A percentile compares a stretch with the other conserved stretches of the same genome.
phyloP scores from a whole-genome alignment of 2,113 vertebrate species.

The Rhinogobius similis region DNA sequence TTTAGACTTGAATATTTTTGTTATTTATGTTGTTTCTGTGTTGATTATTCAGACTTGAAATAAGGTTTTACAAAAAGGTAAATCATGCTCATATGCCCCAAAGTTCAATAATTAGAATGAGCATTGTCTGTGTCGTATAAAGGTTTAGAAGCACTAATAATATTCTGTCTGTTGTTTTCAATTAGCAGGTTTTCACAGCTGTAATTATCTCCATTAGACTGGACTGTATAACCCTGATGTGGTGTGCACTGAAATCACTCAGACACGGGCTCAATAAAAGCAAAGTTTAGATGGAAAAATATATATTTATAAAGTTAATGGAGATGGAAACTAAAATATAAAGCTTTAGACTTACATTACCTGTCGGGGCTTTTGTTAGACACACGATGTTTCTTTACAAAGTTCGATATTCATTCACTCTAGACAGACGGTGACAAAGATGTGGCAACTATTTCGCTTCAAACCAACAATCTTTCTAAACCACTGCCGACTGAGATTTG shows the following conservation, averaged over 20 bases:
- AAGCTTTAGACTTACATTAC: not conserved
- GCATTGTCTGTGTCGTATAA: not conserved
- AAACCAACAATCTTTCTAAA: no score
- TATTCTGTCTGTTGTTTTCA: not conserved
- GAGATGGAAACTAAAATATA: not conserved
- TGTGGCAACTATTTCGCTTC: no score
- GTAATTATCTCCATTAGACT: constrained; percentile 4
- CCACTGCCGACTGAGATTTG: no score
- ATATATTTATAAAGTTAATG: not conserved
- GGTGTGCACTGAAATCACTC: not conserved
- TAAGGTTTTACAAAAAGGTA: not conserved
- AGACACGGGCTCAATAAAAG: not conserved
- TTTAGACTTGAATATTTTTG: no score
- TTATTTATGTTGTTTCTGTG: not conserved
- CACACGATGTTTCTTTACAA: not conserved
- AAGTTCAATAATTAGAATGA: not conserved
- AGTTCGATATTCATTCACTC: not conserved
- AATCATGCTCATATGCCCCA: not conserved
- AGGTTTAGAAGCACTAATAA: not conserved
- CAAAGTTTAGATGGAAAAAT: not conserved
- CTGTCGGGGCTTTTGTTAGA: not conserved
- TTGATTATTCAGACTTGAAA: not conserved
- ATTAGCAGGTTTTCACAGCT: not conserved
- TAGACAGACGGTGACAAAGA: not conserved
- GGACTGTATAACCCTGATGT: not conserved